Base-by-base conservation (phyloP, 2,888 invertebrate genomes). In the Phortica magna region DNA sequence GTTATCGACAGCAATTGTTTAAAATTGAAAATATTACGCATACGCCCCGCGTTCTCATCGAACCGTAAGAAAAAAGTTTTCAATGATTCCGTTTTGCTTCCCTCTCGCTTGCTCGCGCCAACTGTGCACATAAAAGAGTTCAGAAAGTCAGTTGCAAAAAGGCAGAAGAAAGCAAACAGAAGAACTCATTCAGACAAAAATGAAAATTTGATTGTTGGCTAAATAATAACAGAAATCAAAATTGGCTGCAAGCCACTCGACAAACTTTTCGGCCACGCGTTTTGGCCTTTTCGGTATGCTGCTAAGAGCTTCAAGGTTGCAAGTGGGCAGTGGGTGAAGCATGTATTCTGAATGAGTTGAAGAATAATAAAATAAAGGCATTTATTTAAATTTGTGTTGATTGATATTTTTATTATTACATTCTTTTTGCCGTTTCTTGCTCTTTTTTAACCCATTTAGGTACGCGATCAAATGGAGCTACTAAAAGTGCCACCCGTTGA, bases 401-500 rank as follows among this genome's bases (percentile, higher is more conserved):
- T 70, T 7, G 14, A 53, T 7, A 22, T 1, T 55, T 7, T 71
- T 71, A 17, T 10, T 14, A 42, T 39, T 57, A n/a, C 0, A 14
- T 72, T n/a, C 7, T 4, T 59, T n/a, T 59, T 57, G 17, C 57
- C 57, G 0, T 53, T n/a, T 71, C 55, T 31, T 39, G n/a, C 5
- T 39, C 7, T 68, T 2, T 68, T 6, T 7, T 59, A 48, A 48
- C 3, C 1, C 48, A 14, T 87, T 86, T 82, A 94, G 94, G 92
- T 94, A 81, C 92, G 94, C 83, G 94, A 94, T 91, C 92, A 92
- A 83, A 93, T 94, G 93, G 93, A 93, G 80, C 91, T 92, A 75
- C 92, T 93, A 78, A 93, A 93, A 76, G 92, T 94, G 84, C 93
- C 93, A 81, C 94, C 94, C 41, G 91, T 93, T 83, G 94, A 94